Evolutionary conservation across 2,797 vertebrate species (phyloP).

Genomic region (Ambastaia sidthimunki): DNA sequence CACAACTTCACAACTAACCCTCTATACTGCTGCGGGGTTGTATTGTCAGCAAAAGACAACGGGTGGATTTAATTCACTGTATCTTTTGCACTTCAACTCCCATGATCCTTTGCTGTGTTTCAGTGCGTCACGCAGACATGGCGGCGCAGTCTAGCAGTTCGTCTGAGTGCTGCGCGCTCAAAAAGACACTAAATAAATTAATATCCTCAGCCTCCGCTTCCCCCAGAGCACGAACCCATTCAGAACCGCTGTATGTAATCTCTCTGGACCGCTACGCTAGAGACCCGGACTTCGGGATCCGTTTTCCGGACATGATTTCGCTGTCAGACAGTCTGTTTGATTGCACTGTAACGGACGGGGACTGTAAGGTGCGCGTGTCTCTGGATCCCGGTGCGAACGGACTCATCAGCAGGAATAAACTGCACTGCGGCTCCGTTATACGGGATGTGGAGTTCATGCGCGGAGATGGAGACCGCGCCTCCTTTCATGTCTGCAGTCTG

Average conservation of each 20-base stretch:
- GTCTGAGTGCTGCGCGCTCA: slow-evolving; percentile 63
- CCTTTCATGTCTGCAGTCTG: slow-evolving; percentile 41
- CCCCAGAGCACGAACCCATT: slow-evolving; percentile 27
- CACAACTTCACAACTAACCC: too few relatives aligned
- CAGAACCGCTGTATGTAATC: slow-evolving; percentile 66
- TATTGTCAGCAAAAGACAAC: too few relatives aligned
- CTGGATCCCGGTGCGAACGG: slow-evolving; percentile 74
- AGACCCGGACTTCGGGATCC: slow-evolving; percentile 68
- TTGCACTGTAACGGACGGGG: slow-evolving; percentile 69
- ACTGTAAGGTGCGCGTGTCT: slow-evolving; percentile 73
- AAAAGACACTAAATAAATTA: slow-evolving; percentile 61
- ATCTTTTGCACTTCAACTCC: slow-evolving; percentile 42
- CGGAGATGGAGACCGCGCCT: background rate
- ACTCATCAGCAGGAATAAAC: slow-evolving; percentile 67
- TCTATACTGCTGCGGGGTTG: too few relatives aligned
- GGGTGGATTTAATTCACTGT: too few relatives aligned
- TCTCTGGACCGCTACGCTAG: slow-evolving; percentile 74
- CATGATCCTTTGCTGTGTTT: slow-evolving; percentile 43
- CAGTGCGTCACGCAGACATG: slow-evolving; percentile 38
- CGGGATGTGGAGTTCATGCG: slow-evolving; percentile 64
- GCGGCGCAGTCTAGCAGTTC: slow-evolving; percentile 19
- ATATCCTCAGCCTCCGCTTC: slow-evolving; percentile 28
- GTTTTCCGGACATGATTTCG: slow-evolving; percentile 72
- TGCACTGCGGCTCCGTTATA: slow-evolving; percentile 62
- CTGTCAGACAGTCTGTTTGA: slow-evolving; percentile 75